Evolutionary conservation across 2,888 invertebrate species (phyloP), one percentile per base, ranked within the genome.

Genomic region (Kryphioiulus occultus): DNA sequence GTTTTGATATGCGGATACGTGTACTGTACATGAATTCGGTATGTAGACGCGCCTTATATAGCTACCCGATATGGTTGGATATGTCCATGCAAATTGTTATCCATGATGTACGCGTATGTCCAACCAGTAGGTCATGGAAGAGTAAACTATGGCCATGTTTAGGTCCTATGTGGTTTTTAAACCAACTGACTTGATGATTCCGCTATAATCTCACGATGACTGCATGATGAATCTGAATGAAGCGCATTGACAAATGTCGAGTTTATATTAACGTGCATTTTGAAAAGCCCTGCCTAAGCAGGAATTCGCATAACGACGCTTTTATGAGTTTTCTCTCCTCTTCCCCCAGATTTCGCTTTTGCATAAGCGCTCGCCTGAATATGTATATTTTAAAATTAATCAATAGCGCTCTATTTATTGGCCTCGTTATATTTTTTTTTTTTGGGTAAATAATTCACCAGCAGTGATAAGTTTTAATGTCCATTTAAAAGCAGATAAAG

Each of bases 391-490:
- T 59, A 53, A 53, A 86, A 86, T 86, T 86, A 86, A 86, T 86
- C 86, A 86, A 86, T 86, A 53, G 26, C n/a, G 44, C 32, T 86
- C 83, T 83, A 83, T 83, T 83, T 83, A 30, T 83, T 35, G 30
- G 83, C 35, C 83, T 86, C 53, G 53, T 86, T 86, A 30, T 86
- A 30, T 22, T 86, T 59, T n/a, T 59, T 44, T 86, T 30, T 86
- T 30, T 85, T 42, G 85, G 26, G 30, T 86, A 86, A 86, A 86
- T 86, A 86, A 86, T 86, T 86, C 86, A 86, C 86, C 22, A 59
- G 32, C 30, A 26, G 86, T 86, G 86, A 86, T 86, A 86, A 86
- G 86, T 86, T 86, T 86, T 86, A 86, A 86, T 86, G 86, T 86
- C 86, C 59, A 59, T 59, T 86, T 53, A 86, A 86, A 86, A 86